Base-by-base conservation (phyloP, 2,113 vertebrate genomes). In the Piaya cayana region DNA sequence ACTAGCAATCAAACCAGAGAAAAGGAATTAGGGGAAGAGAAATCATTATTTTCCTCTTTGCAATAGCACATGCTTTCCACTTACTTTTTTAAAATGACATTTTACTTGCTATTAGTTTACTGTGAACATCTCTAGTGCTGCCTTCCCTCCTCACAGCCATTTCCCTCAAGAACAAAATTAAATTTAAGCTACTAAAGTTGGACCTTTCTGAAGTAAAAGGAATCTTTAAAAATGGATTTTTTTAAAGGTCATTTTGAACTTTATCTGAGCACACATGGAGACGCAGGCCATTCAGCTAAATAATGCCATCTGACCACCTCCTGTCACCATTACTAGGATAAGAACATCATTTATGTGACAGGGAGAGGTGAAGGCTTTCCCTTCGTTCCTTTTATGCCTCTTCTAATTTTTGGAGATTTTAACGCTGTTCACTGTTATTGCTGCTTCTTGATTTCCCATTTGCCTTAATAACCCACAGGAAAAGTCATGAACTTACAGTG, bases 171-270 rank as follows among this genome's bases (percentile, higher is more conserved):
- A 97, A 88, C 79, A 95, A 96, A 96, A 97, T 95, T 94, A 97
- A 96, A 97, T 96, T 95, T 95, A 93, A 97, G 95, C 95, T 90
- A 87, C 95, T 96, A 75, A 97, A 96, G 90, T 96, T 13, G 90
- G 95, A 96, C 72, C 86, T 97, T 96, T 95, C 88, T 93, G 92
- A 96, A 94, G 91, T 83, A 92, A 96, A 96, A 96, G 94, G 90
- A 96, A 97, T 97, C 97, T 97, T 97, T 97, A 96, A 96, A 97
- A 97, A 97, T 97, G 92, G 96, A 97, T 96, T 97, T 97, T 97
- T 96, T 93, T 88, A 97, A 97, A 97, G 97, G 97, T 97, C 96
- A 94, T 97, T 97, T 97, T 97, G 97, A 96, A 96, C 95, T 97
- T 95, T 97, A 94, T 93, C 95, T 76, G 90, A 93, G 86, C 82